Evolutionary conservation across 2,113 vertebrate species (phyloP), one percentile per base, ranked within the genome.

Genomic region (Gallinago paraguaiae): DNA sequence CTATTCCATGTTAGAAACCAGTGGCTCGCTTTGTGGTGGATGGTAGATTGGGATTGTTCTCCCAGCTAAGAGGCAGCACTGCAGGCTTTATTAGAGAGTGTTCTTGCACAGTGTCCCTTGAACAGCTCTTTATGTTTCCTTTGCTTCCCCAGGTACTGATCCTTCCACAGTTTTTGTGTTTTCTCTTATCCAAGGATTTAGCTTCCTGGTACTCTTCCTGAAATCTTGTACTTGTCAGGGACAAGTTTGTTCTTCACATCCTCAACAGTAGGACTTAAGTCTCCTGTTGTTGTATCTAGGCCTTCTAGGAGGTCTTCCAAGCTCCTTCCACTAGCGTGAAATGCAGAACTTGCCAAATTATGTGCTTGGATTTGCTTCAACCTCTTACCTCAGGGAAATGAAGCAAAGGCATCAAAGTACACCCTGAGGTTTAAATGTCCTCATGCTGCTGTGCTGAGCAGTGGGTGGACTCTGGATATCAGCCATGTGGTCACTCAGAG

Each of bases 231-330:
- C 68, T 77, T 61, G 13, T 64, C 16, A 51, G 39, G 64, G 46
- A 15, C 28, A 46, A 63, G 48, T 28, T 12, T n/a, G 11, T 37
- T 39, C 41, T 67, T 93, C 51, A 11, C 51, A 70, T 64, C 39
- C 0, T 1, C 59, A 57, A 46, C 20, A 41, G 24, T 3, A n/a
- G 35, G 35, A 30, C 22, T 69, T 0, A 0, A 10, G 25, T 54
- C 37, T 79, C 30, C 78, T 59, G 30, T 35, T 81, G 22, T 67
- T 50, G 13, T 43, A 35, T 11, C 13, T 57, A 4, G 22, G 13
- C 14, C 64, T 72, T 72, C 35, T 82, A 22, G 63, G 48, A 93
- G 76, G 27, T 33, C 28, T 77, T 72, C 72, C 30, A 64, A 67
- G 48, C 33, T 90, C 39, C 17, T 92, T 88, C 75, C 19, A 11